Base-by-base conservation (phyloP, 2,797 vertebrate genomes). In the Bradypodion ventrale region DNA sequence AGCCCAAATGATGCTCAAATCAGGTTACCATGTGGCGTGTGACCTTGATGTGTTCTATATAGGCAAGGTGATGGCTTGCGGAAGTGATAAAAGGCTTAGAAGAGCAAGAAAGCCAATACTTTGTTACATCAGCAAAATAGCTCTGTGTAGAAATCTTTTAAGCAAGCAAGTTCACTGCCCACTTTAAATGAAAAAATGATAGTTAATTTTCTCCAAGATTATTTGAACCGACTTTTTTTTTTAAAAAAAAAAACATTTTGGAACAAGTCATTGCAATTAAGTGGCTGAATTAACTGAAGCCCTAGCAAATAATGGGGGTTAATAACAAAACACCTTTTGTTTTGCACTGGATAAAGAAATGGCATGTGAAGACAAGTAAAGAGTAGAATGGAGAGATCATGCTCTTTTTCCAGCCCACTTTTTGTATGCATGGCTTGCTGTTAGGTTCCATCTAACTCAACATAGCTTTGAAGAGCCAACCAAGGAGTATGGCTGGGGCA, bases 81-180 rank as follows among this genome's bases (percentile, higher is more conserved):
- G 35, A 73, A 89, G 84, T 90, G 88, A 91, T 75, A 87, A 92
- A 90, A 60, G n/a, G 8, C 88, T 93, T 86, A 84, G 83, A 85
- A 40, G 77, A 80, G 85, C 75, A 90, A 66, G 52, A 85, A 90
- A 78, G 62, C 42, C 83, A 75, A 82, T 75, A 74, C 27, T 83
- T 80, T 78, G 88, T 9, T 83, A 83, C 85, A 7, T 87, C 89
- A 91, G 37, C 77, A 88, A 83, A 90, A 89, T 83, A 23, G 6
- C 65, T 83, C 32, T 40, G 56, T 5, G 70, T 74, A 87, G 84
- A 85, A 79, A 69, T 76, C 70, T 93, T 94, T 92, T 91, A 86
- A 93, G 85, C 87, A 88, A 89, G 88, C 77, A 91, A 91, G 65
- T 78, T 59, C 35, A n/a, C 78, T 83, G 73, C 0, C 7, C 68